Evolutionary conservation across 1,140 invertebrate genomes (phyloP).

Genomic region (Papilio helenus): DNA sequence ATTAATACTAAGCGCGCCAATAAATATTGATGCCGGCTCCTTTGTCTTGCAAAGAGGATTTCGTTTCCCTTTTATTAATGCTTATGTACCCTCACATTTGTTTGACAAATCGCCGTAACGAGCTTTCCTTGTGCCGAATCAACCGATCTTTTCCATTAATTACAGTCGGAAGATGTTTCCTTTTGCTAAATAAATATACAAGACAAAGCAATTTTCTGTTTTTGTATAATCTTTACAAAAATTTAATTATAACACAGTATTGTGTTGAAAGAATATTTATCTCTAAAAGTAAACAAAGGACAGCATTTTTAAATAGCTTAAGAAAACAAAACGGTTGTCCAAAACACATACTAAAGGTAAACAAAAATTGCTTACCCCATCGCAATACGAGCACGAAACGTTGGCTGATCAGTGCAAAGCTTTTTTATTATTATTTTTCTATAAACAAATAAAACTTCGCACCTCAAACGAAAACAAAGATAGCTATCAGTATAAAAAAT

Average conservation of each 20-base stretch:
- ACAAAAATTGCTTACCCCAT: not conserved
- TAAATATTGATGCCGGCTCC: constrained; percentile 79
- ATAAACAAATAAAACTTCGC: not conserved
- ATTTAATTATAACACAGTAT: not conserved
- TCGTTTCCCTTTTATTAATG: constrained; percentile 76
- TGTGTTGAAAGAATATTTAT: not conserved
- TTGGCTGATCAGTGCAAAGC: not conserved
- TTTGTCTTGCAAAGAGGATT: constrained; percentile 75
- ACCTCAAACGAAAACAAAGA: not conserved
- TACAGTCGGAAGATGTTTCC: not conserved
- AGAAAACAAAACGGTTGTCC: not conserved
- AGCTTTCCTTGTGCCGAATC: constrained; percentile 24
- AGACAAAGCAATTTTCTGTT: not conserved
- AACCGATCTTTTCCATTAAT: constrained; percentile 16
- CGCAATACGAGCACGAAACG: not conserved
- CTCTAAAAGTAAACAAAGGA: not conserved
- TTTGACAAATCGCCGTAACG: constrained; percentile 60
- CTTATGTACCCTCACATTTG: constrained; percentile 64
- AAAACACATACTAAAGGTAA: not conserved
- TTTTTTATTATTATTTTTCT: not conserved
- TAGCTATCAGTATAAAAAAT: not conserved
- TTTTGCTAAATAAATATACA: constrained; percentile 18
- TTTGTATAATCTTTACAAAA: not conserved
- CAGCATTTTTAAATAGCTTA: not conserved
- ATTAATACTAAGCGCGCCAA: constrained; percentile 81